Evolutionary conservation across 2,888 invertebrate species (phyloP), one percentile per base, ranked within the genome.

Genomic region (Drosophila leonis): DNA sequence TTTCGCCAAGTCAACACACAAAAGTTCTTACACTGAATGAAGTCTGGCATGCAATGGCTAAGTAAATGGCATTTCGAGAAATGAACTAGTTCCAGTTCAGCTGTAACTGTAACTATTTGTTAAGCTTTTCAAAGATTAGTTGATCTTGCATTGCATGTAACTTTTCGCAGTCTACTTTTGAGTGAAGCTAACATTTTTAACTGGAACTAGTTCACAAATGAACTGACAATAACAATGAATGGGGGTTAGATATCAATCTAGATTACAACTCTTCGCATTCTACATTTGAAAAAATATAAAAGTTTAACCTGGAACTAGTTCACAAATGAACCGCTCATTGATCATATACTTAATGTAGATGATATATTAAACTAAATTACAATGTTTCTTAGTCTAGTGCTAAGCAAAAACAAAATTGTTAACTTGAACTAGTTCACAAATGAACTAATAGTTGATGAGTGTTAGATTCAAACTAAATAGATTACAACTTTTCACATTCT

Each of bases 51-150:
- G 12, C 29, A 29, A 29, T 48, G 27, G 46, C 46, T 10, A 48
- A 6, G 29, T 29, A 46, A 15, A 44, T 15, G 48, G 3, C 29
- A 10, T 29, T 1, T 18, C 31, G 12, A 12, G 6, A 12, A 49
- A 20, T 18, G 49, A 49, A 49, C 49, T 33, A 49, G 49, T 33
- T 49, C 31, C 31, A 33, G 33, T 20, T 18, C 18, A 18, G 29
- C 24, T 24, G 24, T 13, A 9, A 29, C 1, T 18, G 18, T 12
- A 18, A 49, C 2, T 31, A 12, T 31, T 49, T 18, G 12, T 18
- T 48, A 12, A n/a, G 24, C 15, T 37, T 37, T 35, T 15, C 37
- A 24, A 44, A 44, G 4, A 29, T 10, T 15, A 27, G 24, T 4
- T 24, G 24, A 24, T 3, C 24, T 24, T 24, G 4, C 24, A 4